Conservation (phyloP, 2,113 vertebrate genomes). For the Elgaria multicarinata region DNA sequence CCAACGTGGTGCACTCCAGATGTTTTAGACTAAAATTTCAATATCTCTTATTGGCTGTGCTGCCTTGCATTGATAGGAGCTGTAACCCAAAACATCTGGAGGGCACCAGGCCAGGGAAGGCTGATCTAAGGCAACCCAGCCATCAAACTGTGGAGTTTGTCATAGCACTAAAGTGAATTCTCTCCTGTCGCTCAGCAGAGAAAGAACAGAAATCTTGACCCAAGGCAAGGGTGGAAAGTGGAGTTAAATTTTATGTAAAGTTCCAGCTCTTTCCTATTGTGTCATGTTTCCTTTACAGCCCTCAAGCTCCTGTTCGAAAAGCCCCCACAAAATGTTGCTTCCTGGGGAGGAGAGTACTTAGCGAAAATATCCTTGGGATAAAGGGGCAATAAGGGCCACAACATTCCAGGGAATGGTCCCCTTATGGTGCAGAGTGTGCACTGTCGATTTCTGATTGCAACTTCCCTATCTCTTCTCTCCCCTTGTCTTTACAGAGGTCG, state of each 20-base stretch:
- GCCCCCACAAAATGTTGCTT: neutral
- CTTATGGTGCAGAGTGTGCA: neutral
- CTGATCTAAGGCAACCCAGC: neutral
- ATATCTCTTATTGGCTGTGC: too few species aligned
- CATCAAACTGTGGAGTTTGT: neutral
- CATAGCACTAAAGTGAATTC: slow-evolving; percentile 15
- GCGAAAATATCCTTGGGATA: neutral
- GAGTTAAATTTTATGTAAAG: slow-evolving; percentile 6
- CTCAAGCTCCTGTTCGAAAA: neutral
- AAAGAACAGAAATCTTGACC: slow-evolving; percentile 27
- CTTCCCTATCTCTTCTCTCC: slow-evolving; percentile 12
- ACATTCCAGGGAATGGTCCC: neutral
- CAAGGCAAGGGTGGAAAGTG: neutral
- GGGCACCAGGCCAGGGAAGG: too few species aligned
- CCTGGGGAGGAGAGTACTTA: neutral
- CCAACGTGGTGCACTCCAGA: too few species aligned
- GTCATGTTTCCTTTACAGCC: slow-evolving; percentile 9
- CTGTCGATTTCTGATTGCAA: neutral
- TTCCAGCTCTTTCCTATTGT: slow-evolving; percentile 28
- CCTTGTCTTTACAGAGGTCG: slow-evolving; percentile 83
- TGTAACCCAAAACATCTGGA: too few species aligned
- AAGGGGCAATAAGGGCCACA: neutral
- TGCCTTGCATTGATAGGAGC: too few species aligned
- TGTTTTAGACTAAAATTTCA: too few species aligned
- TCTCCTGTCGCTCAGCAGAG: neutral